Base-by-base conservation (phyloP, 2,797 vertebrate genomes). In the Sparus aurata region DNA sequence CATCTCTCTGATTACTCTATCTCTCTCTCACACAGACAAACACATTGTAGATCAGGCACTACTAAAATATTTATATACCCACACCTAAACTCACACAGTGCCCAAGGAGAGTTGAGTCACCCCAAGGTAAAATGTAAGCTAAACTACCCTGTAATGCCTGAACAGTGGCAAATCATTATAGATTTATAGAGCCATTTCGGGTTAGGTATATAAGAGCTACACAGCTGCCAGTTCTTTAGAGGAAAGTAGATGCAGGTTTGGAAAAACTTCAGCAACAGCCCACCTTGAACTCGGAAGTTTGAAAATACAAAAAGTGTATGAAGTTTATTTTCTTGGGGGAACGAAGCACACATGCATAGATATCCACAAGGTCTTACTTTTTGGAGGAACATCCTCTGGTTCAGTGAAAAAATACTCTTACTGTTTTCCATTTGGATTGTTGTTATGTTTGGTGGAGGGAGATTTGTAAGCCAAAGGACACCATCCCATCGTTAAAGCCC, bases 101-200 rank as follows among this genome's bases (percentile, higher is more conserved):
- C 87, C 75, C 68, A 64, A 67, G 62, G 78, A 83, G 43, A 38
- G 49, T 85, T 85, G 84, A 90, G 89, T 88, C 85, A 85, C 84
- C 72, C 76, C 73, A 80, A 77, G 74, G 72, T 89, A 60, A 90
- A 77, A 84, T 80, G 65, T 80, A 71, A 78, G 75, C 67, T 60
- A 73, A 82, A 83, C 83, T 22, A 64, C 45, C 4, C 66, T 62
- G 58, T 69, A 64, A 71, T 59, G 54, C 53, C 43, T 47, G 3
- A 15, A 55, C 53, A 58, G 67, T 64, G 49, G 62, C n/a, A 43
- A 77, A 69, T 59, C 58, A 18, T 45, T 72, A 73, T 75, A 38
- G 27, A 60, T 71, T 67, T 60, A 75, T 38, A 2, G 63, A 61
- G 63, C 41, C 12, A 47, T 83, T 86, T 67, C 46, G 25, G 15